Evolutionary conservation across 2,888 invertebrate species (phyloP), one percentile per base, ranked within the genome.

Genomic region (Diachrysia chrysitis): DNA sequence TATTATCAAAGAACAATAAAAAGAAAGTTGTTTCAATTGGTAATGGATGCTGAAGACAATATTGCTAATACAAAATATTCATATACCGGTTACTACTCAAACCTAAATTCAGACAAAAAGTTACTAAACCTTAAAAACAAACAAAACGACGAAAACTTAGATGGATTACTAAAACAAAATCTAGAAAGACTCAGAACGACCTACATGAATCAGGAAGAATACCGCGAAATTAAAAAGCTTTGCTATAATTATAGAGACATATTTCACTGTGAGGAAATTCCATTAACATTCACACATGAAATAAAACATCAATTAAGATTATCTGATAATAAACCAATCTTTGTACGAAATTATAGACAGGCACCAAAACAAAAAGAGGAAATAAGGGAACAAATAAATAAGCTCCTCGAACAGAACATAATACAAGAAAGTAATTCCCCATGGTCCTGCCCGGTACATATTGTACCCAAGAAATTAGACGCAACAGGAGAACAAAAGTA

Each of bases 251-350:
- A 78, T 64, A 64, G 81, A 21, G 86, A 90, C 10, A 80, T 89
- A 3, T 87, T 89, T 61, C 76, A 87, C 51, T 75, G 72, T 14
- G 85, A 86, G 37, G 73, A 83, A 4, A 77, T 86, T 1, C 83
- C 85, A 0, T 32, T 89, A 37, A 80, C 84, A 0, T 82, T 81
- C 9, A 87, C 86, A 3, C 79, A 86, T 48, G 57, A 79, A 16
- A 73, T 88, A 0, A 85, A 84, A 76, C 90, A 91, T 16, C 63
- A 84, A 67, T 84, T 92, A n/a, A 79, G 77, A 61, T 6, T 81
- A n/a, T 69, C 78, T 2, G 79, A 76, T 9, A 29, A 69, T 12
- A 73, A 65, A 55, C 76, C 84, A 0, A 79, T 85, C 4, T 83
- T 57, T 29, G 78, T 84, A 0, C 48, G 59, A 6, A 71, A 46